phyloP scores from a whole-genome alignment of 2,888 invertebrate species.

The Mayetiola destructor region DNA sequence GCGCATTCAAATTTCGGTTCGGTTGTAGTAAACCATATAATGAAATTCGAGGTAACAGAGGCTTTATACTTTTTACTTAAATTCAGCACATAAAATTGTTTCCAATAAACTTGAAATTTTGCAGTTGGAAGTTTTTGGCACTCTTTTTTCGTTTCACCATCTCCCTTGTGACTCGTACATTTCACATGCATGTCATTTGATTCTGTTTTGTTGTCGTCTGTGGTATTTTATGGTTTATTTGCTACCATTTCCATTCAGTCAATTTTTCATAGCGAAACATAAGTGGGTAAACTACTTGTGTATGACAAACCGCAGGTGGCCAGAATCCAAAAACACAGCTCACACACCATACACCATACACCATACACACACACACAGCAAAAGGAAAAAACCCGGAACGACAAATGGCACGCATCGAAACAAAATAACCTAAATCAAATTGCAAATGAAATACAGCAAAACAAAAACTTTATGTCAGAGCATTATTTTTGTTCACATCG shows the following conservation, averaged over 20 bases:
- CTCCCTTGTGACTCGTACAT: background rate
- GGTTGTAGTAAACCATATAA: too few species aligned
- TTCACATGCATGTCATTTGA: background rate
- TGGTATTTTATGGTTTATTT: background rate
- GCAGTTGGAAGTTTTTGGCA: conserved; percentile 7
- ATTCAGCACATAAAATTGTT: background rate
- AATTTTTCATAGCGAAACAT: too few species aligned
- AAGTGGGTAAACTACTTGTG: background rate
- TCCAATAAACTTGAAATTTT: background rate
- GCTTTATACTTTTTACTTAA: too few species aligned
- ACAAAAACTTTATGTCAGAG: background rate
- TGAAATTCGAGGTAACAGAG: too few species aligned
- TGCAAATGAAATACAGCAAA: background rate
- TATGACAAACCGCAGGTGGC: conserved; percentile 12
- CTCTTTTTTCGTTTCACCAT: background rate
- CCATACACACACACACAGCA: background rate
- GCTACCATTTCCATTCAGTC: background rate
- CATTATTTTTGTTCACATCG: conserved; percentile 1
- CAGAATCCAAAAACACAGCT: too few species aligned
- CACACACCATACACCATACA: too few species aligned
- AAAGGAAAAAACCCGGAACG: background rate
- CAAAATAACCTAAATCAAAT: background rate
- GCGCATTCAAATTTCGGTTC: too few species aligned
- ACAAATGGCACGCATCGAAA: background rate
- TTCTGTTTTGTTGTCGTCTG: background rate